Conservation (phyloP, 2,888 invertebrate species). For the Chalcis sispes region DNA sequence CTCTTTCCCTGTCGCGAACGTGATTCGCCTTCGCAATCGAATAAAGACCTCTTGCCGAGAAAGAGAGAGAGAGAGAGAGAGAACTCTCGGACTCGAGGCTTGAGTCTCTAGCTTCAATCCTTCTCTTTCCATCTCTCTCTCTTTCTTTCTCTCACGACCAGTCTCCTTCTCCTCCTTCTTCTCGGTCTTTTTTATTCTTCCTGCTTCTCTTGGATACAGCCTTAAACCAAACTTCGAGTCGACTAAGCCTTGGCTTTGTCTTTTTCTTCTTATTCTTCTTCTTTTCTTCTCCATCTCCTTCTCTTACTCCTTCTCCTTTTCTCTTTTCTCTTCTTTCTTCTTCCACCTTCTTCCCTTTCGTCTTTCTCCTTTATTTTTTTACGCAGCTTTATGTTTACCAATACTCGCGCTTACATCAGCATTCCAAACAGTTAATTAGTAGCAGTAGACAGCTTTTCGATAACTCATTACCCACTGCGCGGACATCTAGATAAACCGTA, state of each 20-base stretch:
- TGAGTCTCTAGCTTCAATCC: conserved; percentile 5
- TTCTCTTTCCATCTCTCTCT: conserved; percentile 18
- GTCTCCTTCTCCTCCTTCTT: not conserved
- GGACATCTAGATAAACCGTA: too few relatives aligned
- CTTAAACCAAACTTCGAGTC: too few relatives aligned
- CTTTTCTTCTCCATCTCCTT: not conserved
- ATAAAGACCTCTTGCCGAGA: conserved; percentile 69
- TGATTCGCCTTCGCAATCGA: conserved; percentile 73
- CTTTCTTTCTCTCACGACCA: not conserved
- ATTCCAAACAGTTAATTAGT: too few relatives aligned
- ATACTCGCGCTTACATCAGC: conserved; percentile 3
- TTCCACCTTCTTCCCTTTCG: not conserved
- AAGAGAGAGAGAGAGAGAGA: conserved; percentile 12
- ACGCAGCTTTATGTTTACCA: not conserved
- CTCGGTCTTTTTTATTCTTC: too few relatives aligned
- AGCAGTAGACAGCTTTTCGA: too few relatives aligned
- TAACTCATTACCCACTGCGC: too few relatives aligned
- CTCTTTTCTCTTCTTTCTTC: too few relatives aligned
- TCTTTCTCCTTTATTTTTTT: not conserved
- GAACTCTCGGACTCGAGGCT: not conserved
- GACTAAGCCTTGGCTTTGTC: too few relatives aligned
- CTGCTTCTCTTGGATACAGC: too few relatives aligned
- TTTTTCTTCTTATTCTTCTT: not conserved
- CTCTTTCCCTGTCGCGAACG: conserved; percentile 70
- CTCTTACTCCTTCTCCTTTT: not conserved